Percentiles rank a stretch among this genome's conserved stretches.
Conservation (phyloP, 1,140 invertebrate species). For the Lerema accius region DNA sequence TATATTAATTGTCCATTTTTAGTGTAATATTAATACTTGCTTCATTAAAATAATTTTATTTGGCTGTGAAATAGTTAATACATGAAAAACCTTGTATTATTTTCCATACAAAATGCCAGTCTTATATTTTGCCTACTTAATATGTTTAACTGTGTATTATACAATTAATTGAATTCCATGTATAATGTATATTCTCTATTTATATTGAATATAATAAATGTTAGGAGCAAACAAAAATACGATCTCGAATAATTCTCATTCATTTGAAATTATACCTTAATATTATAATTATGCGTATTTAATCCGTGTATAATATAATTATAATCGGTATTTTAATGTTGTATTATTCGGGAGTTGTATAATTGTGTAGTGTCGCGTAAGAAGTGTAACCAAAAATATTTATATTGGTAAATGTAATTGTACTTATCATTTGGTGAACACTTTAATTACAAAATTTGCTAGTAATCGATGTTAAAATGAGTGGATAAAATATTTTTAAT, state of each 20-base stretch:
- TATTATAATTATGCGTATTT: background rate
- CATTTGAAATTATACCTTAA: background rate
- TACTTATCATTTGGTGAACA: background rate
- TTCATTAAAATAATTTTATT: slow-evolving; percentile 60
- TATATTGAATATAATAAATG: background rate
- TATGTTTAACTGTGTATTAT: background rate
- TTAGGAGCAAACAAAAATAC: background rate
- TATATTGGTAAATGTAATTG: background rate
- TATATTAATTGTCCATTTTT: slow-evolving; percentile 41
- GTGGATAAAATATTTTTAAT: background rate
- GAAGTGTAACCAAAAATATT: slow-evolving; percentile 16
- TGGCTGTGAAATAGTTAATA: slow-evolving; percentile 75
- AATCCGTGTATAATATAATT: slow-evolving; percentile 6
- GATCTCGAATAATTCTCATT: background rate
- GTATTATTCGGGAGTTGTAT: slow-evolving; percentile 9
- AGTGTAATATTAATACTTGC: slow-evolving; percentile 45
- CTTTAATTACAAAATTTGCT: slow-evolving; percentile 3
- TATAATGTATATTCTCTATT: background rate
- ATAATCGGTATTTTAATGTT: background rate
- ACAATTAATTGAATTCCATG: slow-evolving; percentile 1
- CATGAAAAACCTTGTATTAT: slow-evolving; percentile 39
- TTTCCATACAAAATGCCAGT: slow-evolving; percentile 44
- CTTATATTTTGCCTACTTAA: slow-evolving; percentile 19
- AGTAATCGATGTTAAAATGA: background rate
- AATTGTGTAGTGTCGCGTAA: slow-evolving; percentile 10